These are phyloP conservation scores for Parapristionchus giblindavisi DNA, from an alignment of 2,888 invertebrate species.

Conservation along the genomic window DNA sequence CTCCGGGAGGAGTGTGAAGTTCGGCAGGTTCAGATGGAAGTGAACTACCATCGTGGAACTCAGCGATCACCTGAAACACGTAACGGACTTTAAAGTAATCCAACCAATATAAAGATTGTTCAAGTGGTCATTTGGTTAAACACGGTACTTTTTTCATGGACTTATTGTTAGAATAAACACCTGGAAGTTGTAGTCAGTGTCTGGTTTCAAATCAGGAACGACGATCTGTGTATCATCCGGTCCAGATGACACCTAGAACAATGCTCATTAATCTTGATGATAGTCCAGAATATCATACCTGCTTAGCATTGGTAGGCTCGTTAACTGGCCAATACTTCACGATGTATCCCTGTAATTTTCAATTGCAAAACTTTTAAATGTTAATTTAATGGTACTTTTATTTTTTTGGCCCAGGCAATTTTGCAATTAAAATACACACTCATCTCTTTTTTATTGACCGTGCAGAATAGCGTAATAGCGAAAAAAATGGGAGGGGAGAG, in stretches of 20 bases:
- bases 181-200: slow-evolving; percentile 65
- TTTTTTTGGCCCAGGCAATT: too few species aligned
- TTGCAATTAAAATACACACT: too few species aligned
- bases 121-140: too few species aligned
- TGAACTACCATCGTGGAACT: slow-evolving; percentile 60
- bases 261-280: background rate
- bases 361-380: background rate
- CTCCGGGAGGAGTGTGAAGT: slow-evolving; percentile 62
- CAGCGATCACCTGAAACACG: slow-evolving; percentile 51
- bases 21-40: slow-evolving; percentile 56
- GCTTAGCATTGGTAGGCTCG: slow-evolving; percentile 49
- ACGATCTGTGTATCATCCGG: slow-evolving; percentile 41
- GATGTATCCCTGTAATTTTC: slow-evolving; percentile 49
- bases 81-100: too few species aligned
- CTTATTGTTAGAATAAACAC: slow-evolving; percentile 35
- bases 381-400: background rate
- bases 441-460: too few species aligned
- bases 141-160: background rate
- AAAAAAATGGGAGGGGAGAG: too few species aligned
- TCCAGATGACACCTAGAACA: slow-evolving; percentile 5
- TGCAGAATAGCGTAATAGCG: too few species aligned
- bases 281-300: background rate
- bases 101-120: background rate
- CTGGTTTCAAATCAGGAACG: slow-evolving; percentile 55
- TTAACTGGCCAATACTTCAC: slow-evolving; percentile 58